Conservation (phyloP, 2,113 vertebrate species). For the Recurvirostra avosetta region DNA sequence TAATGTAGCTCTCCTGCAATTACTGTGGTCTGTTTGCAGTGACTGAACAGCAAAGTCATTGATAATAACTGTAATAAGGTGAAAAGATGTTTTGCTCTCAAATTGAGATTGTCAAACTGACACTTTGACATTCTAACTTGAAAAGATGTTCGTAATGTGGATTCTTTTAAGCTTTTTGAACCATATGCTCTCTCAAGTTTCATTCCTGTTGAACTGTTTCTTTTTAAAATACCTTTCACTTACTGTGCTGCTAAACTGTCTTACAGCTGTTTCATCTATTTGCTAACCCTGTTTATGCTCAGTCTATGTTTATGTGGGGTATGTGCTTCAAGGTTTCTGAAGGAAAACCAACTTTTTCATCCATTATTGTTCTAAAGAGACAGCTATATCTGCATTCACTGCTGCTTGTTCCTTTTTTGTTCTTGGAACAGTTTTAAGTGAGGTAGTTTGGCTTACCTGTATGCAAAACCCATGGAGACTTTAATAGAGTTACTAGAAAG, state of each 20-base stretch:
- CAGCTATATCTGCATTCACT: not conserved
- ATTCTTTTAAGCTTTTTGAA: not conserved
- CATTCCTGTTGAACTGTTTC: not conserved
- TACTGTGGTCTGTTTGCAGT: not conserved
- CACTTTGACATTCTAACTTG: not conserved
- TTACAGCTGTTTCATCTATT: not conserved
- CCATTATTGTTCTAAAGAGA: fast-evolving
- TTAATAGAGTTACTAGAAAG: not conserved
- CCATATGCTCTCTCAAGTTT: not conserved
- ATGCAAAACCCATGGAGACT: not conserved
- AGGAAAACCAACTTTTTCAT: not conserved
- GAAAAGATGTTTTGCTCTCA: not conserved
- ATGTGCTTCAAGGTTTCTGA: not conserved
- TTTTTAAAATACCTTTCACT: not conserved
- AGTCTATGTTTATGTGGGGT: not conserved
- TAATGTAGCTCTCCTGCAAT: not conserved
- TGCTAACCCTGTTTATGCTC: not conserved
- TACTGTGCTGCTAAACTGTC: not conserved
- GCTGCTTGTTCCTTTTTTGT: not conserved
- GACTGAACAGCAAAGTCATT: not conserved
- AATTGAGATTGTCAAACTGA: not conserved
- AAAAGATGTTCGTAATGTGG: not conserved
- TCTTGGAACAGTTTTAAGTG: not conserved
- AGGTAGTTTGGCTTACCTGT: not conserved
- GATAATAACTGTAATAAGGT: not conserved